Evolutionary conservation across 2,797 vertebrate species (phyloP), one percentile per base, ranked within the genome.

Genomic region (Myripristis murdjan): DNA sequence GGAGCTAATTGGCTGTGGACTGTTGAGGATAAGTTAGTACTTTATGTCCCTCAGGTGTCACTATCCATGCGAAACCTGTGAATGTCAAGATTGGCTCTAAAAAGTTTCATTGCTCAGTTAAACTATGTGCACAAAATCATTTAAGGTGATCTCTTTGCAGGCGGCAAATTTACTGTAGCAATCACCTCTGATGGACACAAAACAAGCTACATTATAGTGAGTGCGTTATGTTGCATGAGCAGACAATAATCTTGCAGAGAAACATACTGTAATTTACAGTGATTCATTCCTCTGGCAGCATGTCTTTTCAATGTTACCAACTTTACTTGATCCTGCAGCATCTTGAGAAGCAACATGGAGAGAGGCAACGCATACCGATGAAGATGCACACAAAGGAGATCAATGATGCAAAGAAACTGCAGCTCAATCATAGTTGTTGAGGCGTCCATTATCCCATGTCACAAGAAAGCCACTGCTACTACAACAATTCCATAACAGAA

Each of bases 331-430:
- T 55, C 46, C 62, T 43, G 69, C 23, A 54, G 73, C 52, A 72
- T 78, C 55, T 61, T 48, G 44, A 77, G 73, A 66, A 71, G 78
- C 70, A 61, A 57, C 76, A 57, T 11, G 37, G 49, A 37, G 70
- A 71, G 81, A 78, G 56, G 67, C 70, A 77, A 82, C 49, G 31
- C 37, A 75, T 79, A 73, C 76, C 76, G 63, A 79, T 57, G 76
- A 55, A n/a, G n/a, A n/a, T n/a, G 53, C 49, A 73, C 71, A 87
- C 87, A 73, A 87, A 75, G 58, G 41, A 39, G 64, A 63, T 81
- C 86, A 83, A 88, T 79, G 77, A 74, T 79, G 83, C 85, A 87
- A 81, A 60, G 51, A 65, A 62, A 64, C 81, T 77, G 81, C 69
- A 75, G 79, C 70, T 73, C 73, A 87, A 78, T 51, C 43, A 56